Base-by-base conservation (phyloP, 1,140 invertebrate genomes). In the Zaprionus gabonicus region DNA sequence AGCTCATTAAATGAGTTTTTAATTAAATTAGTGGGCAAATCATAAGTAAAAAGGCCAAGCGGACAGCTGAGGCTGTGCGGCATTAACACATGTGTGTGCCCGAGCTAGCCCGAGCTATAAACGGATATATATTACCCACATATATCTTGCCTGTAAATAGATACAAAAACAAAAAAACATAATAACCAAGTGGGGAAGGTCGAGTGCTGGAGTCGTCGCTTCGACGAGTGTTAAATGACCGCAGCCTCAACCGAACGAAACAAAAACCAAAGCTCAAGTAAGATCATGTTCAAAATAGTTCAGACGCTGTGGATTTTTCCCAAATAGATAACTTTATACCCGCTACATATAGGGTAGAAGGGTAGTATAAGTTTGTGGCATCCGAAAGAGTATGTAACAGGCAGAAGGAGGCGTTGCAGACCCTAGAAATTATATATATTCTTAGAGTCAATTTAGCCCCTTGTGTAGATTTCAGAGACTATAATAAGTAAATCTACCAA, bases 11-110 rank as follows among this genome's bases (percentile, higher is more conserved):
- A 74, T 74, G 46, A 49, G 44, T 31, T 70, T 86, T 76, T 79
- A 79, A 79, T 79, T 81, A 60, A 76, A 80, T 73, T 69, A 71
- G 62, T 76, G 59, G 57, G 64, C 66, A 82, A 80, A 66, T 82
- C 72, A 75, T 75, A 86, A 87, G 69, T 74, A 73, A 86, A 87
- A 87, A 86, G 80, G 80, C 70, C 83, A 74, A 66, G 59, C 49
- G 15, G 20, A 53, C 51, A 76, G 60, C 69, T 56, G 76, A 71
- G 34, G 46, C 49, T 55, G 41, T 25, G 27, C n/a, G 25, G 5
- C 38, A 46, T 66, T 36, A 72, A 56, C 44, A 60, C 67, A 62
- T 59, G 36, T 59, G 36, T 59, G 49, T 44, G 23, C 27, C 36
- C 10, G 7, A 25, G n/a, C n/a, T n/a, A n/a, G 25, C 27, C 28